Evolutionary conservation across 2,113 vertebrate genomes (phyloP), one percentile per base, ranked within the genome.

Genomic region (Protobothrops mucrosquamatus): DNA sequence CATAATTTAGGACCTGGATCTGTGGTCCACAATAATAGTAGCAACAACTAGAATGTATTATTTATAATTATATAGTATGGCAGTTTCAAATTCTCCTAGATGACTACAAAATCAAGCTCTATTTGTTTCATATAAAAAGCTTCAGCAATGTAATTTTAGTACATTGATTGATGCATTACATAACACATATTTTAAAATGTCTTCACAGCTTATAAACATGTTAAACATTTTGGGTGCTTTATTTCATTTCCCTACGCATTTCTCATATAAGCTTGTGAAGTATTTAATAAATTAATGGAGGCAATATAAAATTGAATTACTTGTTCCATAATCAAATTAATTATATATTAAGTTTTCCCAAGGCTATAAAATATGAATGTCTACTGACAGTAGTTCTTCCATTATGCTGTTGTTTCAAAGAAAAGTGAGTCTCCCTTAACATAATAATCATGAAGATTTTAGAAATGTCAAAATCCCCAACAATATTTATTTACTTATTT

Each of bases 251-350:
- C 91, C 93, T 95, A 51, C 94, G 90, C 0, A 8, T 56, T 92
- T 69, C 94, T 95, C 39, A 97, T 94, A 95, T 96, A 94, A 95
- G 93, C 85, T 94, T 93, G 93, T 94, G 91, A 87, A 93, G 64
- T 90, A 88, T 94, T 97, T 97, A 97, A 97, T 96, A 97, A 97
- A 97, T 97, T 96, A 94, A 59, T 95, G 92, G 51, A 94, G 92
- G 94, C 91, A 95, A 95, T 94, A 94, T 92, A 96, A 97, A 97
- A 97, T 96, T 95, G 29, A 97, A 97, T 97, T 97, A 97, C 92
- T 94, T 94, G 95, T 95, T 95, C 94, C 93, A 95, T 93, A 97
- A 97, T 96, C 92, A 96, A 96, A 97, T 97, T 97, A 97, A 97
- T 96, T 96, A 93, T 95, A 94, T 89, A 96, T 95, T 95, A 97